Base-by-base conservation (phyloP, 2,113 vertebrate species). In the Anhinga rufa region DNA sequence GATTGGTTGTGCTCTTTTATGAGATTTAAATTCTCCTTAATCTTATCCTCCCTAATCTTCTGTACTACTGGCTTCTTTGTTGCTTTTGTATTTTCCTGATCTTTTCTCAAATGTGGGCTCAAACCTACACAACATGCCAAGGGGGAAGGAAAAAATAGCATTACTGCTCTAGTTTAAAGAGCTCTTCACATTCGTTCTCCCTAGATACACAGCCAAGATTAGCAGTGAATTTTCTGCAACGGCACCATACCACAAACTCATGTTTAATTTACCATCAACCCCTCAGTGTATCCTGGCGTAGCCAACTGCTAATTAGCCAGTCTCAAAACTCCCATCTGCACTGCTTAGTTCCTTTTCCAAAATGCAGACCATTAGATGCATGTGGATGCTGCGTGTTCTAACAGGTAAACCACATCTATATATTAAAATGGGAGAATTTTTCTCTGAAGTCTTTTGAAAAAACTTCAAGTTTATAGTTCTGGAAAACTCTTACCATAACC, bases 401-500 rank as follows among this genome's bases (percentile, higher is more conserved):
- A 75, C 76, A 79, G n/a, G 89, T 42, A 66, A 54, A 81, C 20
- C 77, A 31, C 52, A 65, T 24, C 31, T 24, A 7, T 2, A 19
- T 2, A 17, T 38, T 13, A 7, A 58, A 78, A 74, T 1, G 9
- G 57, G 36, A 78, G 40, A 15, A 5, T 20, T 61, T 20, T 81
- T 17, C 31, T 12, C 38, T 10, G 24, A 71, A 66, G 24, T 6
- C 40, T 72, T 29, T 24, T 18, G 20, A 10, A 9, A 13, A 68
- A 52, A 10, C 6, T 19, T 7, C 10, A 1, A 3, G 7, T 4
- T 12, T 5, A 6, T 9, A 48, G 65, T 17, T 38, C 34, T 26
- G 60, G 6, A 42, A 48, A 66, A 31, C 36, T 86, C 98, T 98
- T 94, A 99, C 99, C 99, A 1, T 99, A 99, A 97, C 99, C 99